Conservation (phyloP, 2,888 invertebrate genomes). For the Cryptophagus acutangulus region DNA sequence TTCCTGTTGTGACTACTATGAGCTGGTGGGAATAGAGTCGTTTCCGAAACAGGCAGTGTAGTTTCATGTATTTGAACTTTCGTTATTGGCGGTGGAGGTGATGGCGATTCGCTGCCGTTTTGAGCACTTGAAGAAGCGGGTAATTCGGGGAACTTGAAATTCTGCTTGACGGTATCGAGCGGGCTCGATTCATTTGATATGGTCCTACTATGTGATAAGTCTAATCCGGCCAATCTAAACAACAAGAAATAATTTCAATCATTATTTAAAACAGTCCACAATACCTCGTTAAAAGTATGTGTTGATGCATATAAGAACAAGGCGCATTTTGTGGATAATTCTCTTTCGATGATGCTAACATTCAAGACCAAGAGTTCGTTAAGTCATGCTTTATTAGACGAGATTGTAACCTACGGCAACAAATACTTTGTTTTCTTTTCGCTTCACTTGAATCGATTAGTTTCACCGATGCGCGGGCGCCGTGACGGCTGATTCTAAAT, state of each 20-base stretch:
- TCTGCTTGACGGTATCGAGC: slow-evolving; percentile 42
- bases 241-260: background rate
- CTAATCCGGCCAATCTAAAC: slow-evolving; percentile 42
- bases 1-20: slow-evolving; percentile 34
- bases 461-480: too few relatives aligned
- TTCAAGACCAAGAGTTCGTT: too few relatives aligned
- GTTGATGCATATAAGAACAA: slow-evolving; percentile 46
- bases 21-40: slow-evolving; percentile 34
- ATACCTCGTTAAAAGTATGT: slow-evolving; percentile 47
- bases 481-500: too few relatives aligned
- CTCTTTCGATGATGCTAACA: slow-evolving; percentile 40
- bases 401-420: too few relatives aligned
- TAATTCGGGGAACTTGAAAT: slow-evolving; percentile 35
- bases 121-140: slow-evolving; percentile 28
- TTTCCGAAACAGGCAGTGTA: slow-evolving; percentile 38
- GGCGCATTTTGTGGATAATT: slow-evolving; percentile 37
- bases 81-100: slow-evolving; percentile 21
- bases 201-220: slow-evolving; percentile 38
- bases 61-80: slow-evolving; percentile 35
- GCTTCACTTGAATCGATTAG: too few relatives aligned
- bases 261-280: background rate
- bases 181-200: slow-evolving; percentile 35
- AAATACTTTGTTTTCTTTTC: too few relatives aligned
- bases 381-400: too few relatives aligned
- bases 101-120: slow-evolving; percentile 6